These are phyloP conservation scores for Scomberomorus guttatus DNA, from an alignment of 2,797 vertebrate species.

Conservation along the genomic window DNA sequence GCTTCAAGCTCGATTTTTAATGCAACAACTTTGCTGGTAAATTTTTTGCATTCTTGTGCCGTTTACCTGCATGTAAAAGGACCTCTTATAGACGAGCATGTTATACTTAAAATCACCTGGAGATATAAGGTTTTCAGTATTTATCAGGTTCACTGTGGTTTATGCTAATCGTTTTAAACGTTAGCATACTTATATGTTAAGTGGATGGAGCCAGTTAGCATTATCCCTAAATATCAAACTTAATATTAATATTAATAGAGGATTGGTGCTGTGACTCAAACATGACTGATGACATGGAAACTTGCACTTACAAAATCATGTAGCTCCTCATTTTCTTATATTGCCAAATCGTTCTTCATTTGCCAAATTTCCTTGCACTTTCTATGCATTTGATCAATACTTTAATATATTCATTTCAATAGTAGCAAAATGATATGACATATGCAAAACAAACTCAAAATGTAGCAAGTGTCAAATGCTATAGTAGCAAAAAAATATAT, in stretches of 20 bases:
- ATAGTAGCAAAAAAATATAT: neutral
- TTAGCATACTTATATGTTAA: slow-evolving; percentile 19
- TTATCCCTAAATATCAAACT: slow-evolving; percentile 10
- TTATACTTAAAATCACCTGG: neutral
- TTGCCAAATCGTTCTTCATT: slow-evolving; percentile 54
- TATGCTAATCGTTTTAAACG: neutral
- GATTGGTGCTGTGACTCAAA: slow-evolving; percentile 15
- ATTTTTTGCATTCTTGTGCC: neutral
- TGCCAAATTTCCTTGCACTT: slow-evolving; percentile 43
- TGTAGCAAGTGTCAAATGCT: slow-evolving; percentile 42
- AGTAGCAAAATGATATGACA: neutral
- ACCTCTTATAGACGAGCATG: neutral
- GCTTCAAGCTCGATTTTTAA: neutral
- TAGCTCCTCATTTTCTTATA: slow-evolving; percentile 40
- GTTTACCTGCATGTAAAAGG: neutral
- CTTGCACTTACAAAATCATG: slow-evolving; percentile 29
- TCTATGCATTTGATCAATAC: slow-evolving; percentile 41
- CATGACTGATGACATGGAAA: slow-evolving; percentile 5
- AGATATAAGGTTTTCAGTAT: slow-evolving; percentile 11
- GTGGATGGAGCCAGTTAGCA: slow-evolving; percentile 19
- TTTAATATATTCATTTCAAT: slow-evolving; percentile 4
- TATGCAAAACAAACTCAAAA: slow-evolving; percentile 51
- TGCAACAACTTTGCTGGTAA: neutral
- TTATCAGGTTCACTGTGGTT: slow-evolving; percentile 38
- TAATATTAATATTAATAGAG: neutral